A percentile compares a stretch with the other conserved stretches of the same genome.
These are phyloP conservation scores for Chloebia gouldiae DNA, from an alignment of 2,113 vertebrate species.

Conservation along the genomic window DNA sequence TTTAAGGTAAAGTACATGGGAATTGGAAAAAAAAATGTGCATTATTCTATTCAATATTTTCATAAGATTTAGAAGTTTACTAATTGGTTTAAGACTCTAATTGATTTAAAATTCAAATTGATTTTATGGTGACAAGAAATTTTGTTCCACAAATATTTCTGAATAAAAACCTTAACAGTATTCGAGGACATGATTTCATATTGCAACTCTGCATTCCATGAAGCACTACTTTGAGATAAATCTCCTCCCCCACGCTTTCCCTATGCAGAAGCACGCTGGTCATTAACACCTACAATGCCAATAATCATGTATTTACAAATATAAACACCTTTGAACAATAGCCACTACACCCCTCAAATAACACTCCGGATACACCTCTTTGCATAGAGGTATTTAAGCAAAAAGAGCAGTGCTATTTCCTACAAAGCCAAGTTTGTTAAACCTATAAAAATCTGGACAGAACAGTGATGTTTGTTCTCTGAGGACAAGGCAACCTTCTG, in stretches of 20 bases:
- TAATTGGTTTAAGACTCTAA: not conserved
- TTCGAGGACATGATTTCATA: not conserved
- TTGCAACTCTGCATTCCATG: not conserved
- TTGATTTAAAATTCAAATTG: not conserved
- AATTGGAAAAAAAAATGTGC: not conserved
- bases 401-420: not conserved
- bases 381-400: not conserved
- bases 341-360: not conserved
- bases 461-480: not conserved
- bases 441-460: not conserved
- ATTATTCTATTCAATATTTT: not conserved
- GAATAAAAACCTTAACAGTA: not conserved
- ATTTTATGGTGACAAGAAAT: not conserved
- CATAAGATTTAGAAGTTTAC: not conserved
- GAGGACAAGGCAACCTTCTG: not conserved
- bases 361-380: not conserved
- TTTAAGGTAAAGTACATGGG: not conserved
- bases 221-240: not conserved
- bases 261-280: not conserved
- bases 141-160: not conserved
- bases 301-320: not conserved
- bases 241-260: accelerated
- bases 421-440: not conserved
- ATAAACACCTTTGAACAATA: not conserved
- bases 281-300: not conserved